Evolutionary conservation across 1,140 invertebrate species (phyloP).

Genomic region (Pinna nobilis): DNA sequence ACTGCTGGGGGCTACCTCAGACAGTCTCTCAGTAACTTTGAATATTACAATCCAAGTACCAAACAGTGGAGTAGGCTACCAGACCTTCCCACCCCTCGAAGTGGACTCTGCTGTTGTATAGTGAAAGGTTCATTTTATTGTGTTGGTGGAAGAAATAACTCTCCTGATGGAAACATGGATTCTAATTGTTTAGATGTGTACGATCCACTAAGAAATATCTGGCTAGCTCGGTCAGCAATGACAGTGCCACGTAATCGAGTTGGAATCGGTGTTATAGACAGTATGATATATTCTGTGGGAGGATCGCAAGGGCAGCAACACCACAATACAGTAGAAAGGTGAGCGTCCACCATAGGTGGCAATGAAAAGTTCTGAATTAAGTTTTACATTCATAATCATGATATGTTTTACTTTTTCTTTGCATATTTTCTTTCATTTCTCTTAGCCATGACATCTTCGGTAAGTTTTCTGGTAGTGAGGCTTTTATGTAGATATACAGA

Average conservation of each 20-base stretch:
- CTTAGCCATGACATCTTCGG: no score
- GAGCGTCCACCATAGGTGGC: constrained; percentile 54
- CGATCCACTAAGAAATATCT: constrained; percentile 83
- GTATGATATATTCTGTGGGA: constrained; percentile 91
- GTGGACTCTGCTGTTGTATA: constrained; percentile 81
- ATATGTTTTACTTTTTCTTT: no score
- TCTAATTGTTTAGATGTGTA: constrained; percentile 86
- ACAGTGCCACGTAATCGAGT: constrained; percentile 88
- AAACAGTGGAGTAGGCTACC: constrained; percentile 87
- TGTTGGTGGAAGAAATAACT: constrained; percentile 93
- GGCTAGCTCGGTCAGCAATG: constrained; percentile 79
- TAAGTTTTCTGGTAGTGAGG: no score
- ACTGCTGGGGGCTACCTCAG: constrained; percentile 91
- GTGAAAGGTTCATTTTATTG: constrained; percentile 89
- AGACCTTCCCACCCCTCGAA: constrained; percentile 86
- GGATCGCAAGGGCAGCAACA: constrained; percentile 88
- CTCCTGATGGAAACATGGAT: constrained; percentile 83
- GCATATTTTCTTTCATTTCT: no score
- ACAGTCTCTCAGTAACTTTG: constrained; percentile 89
- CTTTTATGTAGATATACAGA: no score
- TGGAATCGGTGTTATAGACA: constrained; percentile 94
- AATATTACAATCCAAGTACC: constrained; percentile 91
- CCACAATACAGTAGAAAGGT: constrained; percentile 92
- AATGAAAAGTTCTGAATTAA: no score
- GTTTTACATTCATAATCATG: no score